phyloP scores from a whole-genome alignment of 2,797 vertebrate species.

The Sorex maritimensis region DNA sequence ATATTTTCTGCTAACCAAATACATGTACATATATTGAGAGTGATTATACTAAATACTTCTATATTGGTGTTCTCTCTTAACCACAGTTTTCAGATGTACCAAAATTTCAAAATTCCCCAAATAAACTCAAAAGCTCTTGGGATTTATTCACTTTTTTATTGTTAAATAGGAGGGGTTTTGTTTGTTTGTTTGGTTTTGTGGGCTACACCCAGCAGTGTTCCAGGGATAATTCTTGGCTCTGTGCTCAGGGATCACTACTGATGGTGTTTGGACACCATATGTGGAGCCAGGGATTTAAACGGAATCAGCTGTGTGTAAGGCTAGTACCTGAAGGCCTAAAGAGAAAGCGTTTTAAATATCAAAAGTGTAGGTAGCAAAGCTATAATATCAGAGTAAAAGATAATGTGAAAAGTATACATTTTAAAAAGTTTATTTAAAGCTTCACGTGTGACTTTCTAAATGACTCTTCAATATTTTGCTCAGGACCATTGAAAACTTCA shows the following conservation, averaged over 20 bases:
- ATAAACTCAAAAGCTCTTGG: not conserved
- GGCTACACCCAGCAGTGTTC: not conserved
- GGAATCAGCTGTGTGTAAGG: too few species aligned
- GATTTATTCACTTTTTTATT: constrained; percentile 9
- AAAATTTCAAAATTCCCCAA: not conserved
- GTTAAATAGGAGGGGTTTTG: not conserved
- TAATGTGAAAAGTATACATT: not conserved
- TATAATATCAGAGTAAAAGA: constrained; percentile 3
- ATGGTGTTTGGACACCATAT: too few species aligned
- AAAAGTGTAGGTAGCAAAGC: not conserved
- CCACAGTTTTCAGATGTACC: not conserved
- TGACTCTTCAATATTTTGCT: not conserved
- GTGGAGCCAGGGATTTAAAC: too few species aligned
- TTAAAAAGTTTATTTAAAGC: not conserved
- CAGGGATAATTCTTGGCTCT: not conserved
- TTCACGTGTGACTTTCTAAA: not conserved
- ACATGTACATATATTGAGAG: not conserved
- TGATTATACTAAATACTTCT: not conserved
- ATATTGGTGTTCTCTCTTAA: not conserved
- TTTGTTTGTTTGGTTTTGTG: not conserved
- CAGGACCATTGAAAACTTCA: not conserved
- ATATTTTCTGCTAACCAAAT: constrained; percentile 19
- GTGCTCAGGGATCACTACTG: too few species aligned
- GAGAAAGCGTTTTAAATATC: not conserved
- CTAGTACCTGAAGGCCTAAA: not conserved